Percentiles rank a stretch among this genome's conserved stretches.
Evolutionary conservation across 2,113 vertebrate species (phyloP).

Genomic region (Strix aluco): DNA sequence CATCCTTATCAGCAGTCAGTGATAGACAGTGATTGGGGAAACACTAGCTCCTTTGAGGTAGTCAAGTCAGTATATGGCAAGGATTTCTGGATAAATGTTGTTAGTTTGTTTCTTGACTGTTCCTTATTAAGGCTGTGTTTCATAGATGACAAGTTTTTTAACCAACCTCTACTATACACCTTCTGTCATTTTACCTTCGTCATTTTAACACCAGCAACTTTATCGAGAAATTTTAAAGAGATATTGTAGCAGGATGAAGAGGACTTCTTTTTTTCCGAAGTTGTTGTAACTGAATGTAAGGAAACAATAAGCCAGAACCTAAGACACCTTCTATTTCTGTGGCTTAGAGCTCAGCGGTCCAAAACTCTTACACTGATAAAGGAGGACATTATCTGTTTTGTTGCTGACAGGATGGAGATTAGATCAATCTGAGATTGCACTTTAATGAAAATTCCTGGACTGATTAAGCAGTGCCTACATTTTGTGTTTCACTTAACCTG

Average conservation of each 20-base stretch:
- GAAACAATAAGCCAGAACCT: neutral
- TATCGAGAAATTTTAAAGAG: neutral
- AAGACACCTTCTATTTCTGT: neutral
- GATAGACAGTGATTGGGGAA: neutral
- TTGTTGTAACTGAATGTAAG: neutral
- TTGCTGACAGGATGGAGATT: neutral
- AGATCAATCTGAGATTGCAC: neutral
- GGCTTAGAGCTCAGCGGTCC: neutral
- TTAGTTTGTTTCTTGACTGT: neutral
- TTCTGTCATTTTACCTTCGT: neutral
- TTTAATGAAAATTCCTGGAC: neutral
- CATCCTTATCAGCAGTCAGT: neutral
- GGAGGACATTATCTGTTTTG: neutral
- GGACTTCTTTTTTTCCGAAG: rapidly evolving
- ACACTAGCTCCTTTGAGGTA: neutral
- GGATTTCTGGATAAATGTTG: neutral
- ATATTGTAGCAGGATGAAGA: neutral
- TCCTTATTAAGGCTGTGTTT: neutral
- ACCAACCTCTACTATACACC: neutral
- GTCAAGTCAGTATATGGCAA: neutral
- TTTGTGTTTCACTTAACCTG: neutral
- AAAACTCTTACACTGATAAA: neutral
- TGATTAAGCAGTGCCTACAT: neutral
- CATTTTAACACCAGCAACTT: neutral
- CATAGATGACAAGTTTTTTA: neutral